These are phyloP conservation scores for Sycophila texana DNA, from an alignment of 2,888 invertebrate genomes.

Conservation along the genomic window DNA sequence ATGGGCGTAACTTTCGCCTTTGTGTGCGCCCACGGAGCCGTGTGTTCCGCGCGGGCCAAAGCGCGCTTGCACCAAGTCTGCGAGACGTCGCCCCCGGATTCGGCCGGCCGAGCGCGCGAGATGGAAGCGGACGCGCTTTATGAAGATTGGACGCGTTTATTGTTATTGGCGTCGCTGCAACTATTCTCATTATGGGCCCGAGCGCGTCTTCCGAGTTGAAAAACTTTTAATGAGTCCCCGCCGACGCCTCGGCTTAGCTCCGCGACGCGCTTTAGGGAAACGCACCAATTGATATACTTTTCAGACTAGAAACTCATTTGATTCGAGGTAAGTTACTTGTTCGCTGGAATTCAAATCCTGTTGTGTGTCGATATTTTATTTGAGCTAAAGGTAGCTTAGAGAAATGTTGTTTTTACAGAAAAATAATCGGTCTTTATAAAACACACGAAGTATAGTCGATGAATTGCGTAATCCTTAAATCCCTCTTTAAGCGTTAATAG, in stretches of 20 bases:
- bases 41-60: background rate
- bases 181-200: conserved; percentile 46
- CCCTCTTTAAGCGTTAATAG: too few species aligned
- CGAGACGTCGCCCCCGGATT: background rate
- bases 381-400: too few species aligned
- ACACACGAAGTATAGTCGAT: too few species aligned
- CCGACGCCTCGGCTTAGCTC: conserved; percentile 12
- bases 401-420: too few species aligned
- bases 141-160: conserved; percentile 66
- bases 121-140: conserved; percentile 59
- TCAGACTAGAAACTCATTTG: conserved; percentile 39
- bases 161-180: conserved; percentile 62
- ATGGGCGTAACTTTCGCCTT: conserved; percentile 35
- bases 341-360: background rate
- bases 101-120: background rate
- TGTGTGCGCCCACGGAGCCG: conserved; percentile 1
- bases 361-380: too few species aligned
- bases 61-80: too few species aligned
- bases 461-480: too few species aligned
- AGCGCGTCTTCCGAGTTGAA: conserved; percentile 20
- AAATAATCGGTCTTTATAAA: too few species aligned
- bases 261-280: conserved; percentile 16
- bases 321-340: background rate
- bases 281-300: conserved; percentile 33
- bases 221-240: conserved; percentile 41